phyloP scores from a whole-genome alignment of 2,113 vertebrate species.

The Tapirus terrestris region DNA sequence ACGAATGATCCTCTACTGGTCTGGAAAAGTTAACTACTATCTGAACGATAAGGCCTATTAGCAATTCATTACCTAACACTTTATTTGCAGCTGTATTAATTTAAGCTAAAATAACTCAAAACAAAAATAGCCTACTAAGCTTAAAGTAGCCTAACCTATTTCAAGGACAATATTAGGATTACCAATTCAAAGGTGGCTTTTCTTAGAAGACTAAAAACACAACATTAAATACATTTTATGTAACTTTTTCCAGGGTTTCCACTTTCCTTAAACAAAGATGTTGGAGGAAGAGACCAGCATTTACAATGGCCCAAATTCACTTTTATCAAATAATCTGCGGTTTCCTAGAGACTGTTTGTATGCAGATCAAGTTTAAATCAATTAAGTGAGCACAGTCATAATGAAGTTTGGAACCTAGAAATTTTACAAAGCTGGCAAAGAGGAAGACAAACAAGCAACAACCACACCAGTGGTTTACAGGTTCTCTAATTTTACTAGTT shows the following conservation, averaged over 20 bases:
- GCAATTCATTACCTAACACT: not conserved
- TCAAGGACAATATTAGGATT: constrained; percentile 1
- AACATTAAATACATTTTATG: not conserved
- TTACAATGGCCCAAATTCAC: not conserved
- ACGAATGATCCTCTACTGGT: constrained; percentile 6
- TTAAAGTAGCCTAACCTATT: constrained; percentile 1
- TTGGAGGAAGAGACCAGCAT: not conserved
- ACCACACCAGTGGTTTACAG: not conserved
- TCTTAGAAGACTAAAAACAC: not conserved
- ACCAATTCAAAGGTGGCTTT: constrained; percentile 7
- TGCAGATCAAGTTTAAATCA: not conserved
- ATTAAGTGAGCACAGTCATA: not conserved
- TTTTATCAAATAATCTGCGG: not conserved
- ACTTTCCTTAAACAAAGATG: not conserved
- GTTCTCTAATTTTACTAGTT: not conserved
- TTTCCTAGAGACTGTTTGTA: constrained; percentile 6
- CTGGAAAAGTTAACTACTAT: constrained; percentile 37
- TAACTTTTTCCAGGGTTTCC: not conserved
- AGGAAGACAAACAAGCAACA: not conserved
- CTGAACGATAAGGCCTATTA: constrained; percentile 5
- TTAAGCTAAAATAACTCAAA: constrained; percentile 55
- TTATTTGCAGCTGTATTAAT: constrained; percentile 49
- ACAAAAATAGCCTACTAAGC: not conserved
- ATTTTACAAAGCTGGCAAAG: constrained; percentile 6
- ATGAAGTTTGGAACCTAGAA: not conserved